A percentile compares a stretch with the other conserved stretches of the same genome.
phyloP scores from a whole-genome alignment of 2,888 invertebrate species.

The Drosophila rellima region DNA sequence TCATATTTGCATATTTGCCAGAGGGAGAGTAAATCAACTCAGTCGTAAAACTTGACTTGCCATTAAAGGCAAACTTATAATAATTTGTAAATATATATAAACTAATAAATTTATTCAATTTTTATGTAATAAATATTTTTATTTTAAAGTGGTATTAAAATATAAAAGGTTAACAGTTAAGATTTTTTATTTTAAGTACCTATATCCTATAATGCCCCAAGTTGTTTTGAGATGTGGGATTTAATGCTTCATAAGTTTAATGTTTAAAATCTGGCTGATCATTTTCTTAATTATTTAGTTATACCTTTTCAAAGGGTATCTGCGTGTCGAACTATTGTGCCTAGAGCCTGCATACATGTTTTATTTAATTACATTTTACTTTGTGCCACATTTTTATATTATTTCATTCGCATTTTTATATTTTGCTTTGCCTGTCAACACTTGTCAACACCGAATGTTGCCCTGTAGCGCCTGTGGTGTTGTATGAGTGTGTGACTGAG shows the following conservation, averaged over 20 bases:
- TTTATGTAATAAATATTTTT: background rate
- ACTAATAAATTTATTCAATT: background rate
- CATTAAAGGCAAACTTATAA: background rate
- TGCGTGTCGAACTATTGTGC: background rate
- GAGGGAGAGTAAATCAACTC: constrained; percentile 2
- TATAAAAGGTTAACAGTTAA: background rate
- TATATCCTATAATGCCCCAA: background rate
- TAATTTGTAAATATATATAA: background rate
- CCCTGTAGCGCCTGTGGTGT: constrained; percentile 17
- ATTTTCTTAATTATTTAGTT: background rate
- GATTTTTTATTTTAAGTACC: background rate
- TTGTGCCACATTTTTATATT: constrained; percentile 42
- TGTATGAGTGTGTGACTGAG: background rate
- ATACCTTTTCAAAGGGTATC: background rate
- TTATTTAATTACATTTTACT: constrained; percentile 33
- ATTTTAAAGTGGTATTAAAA: background rate
- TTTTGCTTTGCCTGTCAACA: constrained; percentile 63
- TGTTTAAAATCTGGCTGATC: background rate
- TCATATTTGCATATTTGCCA: constrained; percentile 16
- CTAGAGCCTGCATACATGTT: background rate
- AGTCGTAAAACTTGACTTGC: constrained; percentile 1
- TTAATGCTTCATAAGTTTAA: background rate
- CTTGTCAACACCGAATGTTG: constrained; percentile 72
- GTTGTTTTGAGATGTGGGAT: background rate
- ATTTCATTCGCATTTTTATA: constrained; percentile 39